A percentile compares a stretch with the other conserved stretches of the same genome.
Evolutionary conservation across 1,140 invertebrate genomes (phyloP).

Genomic region (Dendroctonus valens): DNA sequence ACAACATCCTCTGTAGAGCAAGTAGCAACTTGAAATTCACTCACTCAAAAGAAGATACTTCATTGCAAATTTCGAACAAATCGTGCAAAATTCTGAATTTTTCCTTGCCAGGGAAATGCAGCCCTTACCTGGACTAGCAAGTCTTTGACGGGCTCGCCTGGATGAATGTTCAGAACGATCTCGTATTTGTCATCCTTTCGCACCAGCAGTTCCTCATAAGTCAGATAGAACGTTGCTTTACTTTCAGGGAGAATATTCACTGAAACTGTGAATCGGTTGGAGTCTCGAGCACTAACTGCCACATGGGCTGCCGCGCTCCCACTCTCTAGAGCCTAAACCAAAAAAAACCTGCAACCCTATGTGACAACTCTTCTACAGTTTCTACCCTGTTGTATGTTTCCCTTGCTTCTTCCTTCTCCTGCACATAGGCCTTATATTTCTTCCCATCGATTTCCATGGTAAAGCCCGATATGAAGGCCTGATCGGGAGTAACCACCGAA

Average conservation of each 20-base stretch:
- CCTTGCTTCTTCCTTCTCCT: conserved; percentile 65
- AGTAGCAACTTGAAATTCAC: neutral
- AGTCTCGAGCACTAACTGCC: conserved; percentile 59
- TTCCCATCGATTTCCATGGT: conserved; percentile 60
- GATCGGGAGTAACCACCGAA: conserved; percentile 62
- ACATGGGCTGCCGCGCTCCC: conserved; percentile 63
- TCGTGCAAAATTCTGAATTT: no score
- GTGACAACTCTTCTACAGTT: neutral
- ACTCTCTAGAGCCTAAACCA: conserved; percentile 55
- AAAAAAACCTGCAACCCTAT: conserved; percentile 16
- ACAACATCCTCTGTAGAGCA: neutral
- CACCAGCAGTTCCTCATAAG: conserved; percentile 63
- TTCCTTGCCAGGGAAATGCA: neutral
- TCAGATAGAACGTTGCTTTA: conserved; percentile 62
- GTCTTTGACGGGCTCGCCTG: conserved; percentile 56
- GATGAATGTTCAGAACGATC: conserved; percentile 61
- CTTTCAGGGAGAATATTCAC: conserved; percentile 61
- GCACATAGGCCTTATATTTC: conserved; percentile 56
- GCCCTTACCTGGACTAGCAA: conserved; percentile 51
- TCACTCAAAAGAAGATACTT: neutral
- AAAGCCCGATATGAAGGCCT: conserved; percentile 65
- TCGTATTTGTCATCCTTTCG: conserved; percentile 60
- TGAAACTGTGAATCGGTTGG: conserved; percentile 62
- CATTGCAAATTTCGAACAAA: no score
- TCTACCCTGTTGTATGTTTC: conserved; percentile 60